Evolutionary conservation across 2,888 invertebrate species (phyloP).

Genomic region (Andrena fulva): DNA sequence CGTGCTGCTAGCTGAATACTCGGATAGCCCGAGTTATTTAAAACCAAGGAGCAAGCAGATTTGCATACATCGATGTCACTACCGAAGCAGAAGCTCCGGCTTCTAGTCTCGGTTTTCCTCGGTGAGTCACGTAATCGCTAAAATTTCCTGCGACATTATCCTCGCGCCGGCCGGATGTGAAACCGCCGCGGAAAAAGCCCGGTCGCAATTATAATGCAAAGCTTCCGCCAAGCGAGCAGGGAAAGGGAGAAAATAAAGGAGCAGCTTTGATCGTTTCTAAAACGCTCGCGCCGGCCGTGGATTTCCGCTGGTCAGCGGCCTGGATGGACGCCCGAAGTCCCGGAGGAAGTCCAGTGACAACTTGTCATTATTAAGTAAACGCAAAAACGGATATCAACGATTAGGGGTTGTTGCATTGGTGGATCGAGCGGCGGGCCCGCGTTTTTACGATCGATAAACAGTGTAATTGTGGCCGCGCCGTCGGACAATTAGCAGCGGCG

Average conservation of each 20-base stretch:
- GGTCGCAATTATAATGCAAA: slow-evolving; percentile 34
- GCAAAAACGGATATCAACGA: slow-evolving; percentile 58
- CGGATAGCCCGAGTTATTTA: no score
- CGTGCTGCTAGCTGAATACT: no score
- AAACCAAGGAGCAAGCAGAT: no score
- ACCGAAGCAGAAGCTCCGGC: background rate
- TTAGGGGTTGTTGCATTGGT: slow-evolving; percentile 31
- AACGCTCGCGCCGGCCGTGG: background rate
- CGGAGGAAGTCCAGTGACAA: slow-evolving; percentile 41
- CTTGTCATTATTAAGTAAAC: slow-evolving; percentile 44
- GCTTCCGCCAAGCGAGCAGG: background rate
- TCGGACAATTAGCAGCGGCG: slow-evolving; percentile 35
- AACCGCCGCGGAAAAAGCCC: slow-evolving; percentile 27
- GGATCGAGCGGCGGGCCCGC: slow-evolving; percentile 4
- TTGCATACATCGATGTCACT: background rate
- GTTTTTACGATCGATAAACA: slow-evolving; percentile 47
- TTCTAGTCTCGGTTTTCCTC: background rate
- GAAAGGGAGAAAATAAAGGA: background rate
- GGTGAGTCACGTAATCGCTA: slow-evolving; percentile 28
- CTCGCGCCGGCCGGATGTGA: slow-evolving; percentile 21
- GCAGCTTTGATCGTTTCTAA: slow-evolving; percentile 29
- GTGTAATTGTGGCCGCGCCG: slow-evolving; percentile 42
- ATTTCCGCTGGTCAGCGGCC: background rate
- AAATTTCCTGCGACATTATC: slow-evolving; percentile 29
- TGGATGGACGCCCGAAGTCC: background rate